Evolutionary conservation across 2,113 vertebrate genomes (phyloP).

Genomic region (Cervus canadensis): DNA sequence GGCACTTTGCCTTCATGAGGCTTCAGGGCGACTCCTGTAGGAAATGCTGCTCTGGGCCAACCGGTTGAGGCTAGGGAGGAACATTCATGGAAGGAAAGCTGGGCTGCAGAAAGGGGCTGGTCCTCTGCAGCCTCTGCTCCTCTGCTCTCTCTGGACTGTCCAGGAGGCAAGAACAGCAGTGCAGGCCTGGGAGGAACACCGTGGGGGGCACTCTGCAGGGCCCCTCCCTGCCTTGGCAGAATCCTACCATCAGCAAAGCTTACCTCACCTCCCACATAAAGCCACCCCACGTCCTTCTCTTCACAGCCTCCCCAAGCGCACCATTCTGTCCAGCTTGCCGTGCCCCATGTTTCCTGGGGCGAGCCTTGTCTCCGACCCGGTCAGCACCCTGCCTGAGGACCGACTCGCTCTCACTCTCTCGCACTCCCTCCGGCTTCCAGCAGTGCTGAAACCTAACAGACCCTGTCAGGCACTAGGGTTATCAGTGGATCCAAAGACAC

Average conservation of each 20-base stretch:
- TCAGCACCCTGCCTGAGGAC: background rate
- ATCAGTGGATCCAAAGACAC: background rate
- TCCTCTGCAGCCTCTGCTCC: background rate
- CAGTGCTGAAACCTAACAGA: background rate
- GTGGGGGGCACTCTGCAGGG: background rate
- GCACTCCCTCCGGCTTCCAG: background rate
- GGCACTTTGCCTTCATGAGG: background rate
- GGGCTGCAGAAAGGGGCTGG: background rate
- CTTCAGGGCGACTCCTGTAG: background rate
- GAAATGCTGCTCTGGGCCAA: background rate
- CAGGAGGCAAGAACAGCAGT: background rate
- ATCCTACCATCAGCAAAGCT: background rate
- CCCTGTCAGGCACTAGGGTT: background rate
- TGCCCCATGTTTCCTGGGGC: background rate
- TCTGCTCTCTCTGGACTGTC: background rate
- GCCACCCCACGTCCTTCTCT: background rate
- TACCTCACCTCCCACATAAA: background rate
- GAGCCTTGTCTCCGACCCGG: background rate
- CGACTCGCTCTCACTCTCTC: background rate
- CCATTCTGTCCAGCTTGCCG: background rate
- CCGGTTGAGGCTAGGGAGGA: background rate
- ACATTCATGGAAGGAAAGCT: background rate
- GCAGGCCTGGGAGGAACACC: background rate
- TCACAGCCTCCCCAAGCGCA: background rate
- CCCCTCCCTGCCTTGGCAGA: background rate